Evolutionary conservation across 2,797 vertebrate genomes (phyloP), one percentile per base, ranked within the genome.

Genomic region (Acrossocheilus fasciatus): DNA sequence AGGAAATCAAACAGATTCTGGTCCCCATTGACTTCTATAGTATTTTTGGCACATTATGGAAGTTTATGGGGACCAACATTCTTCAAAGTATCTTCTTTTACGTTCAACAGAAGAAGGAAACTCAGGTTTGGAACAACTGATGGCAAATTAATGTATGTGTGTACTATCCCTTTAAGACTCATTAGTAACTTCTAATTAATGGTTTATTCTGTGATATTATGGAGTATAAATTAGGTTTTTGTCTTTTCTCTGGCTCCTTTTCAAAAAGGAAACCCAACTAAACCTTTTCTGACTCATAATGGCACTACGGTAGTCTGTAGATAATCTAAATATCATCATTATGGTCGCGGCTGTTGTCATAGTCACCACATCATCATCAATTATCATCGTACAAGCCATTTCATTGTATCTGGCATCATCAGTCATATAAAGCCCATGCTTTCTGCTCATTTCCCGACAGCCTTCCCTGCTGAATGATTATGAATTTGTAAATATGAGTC

Each of bases 401-500:
- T 47, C 7, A 64, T 83, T 62, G 18, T 47, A 36, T 75, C 57
- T 66, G 23, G 54, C 54, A 50, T 75, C 43, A 66, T 50, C 57
- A 74, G 36, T 57, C 36, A 30, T 8, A 59, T 57, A 82, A 47
- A 83, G 72, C 26, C 11, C 12, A 39, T 64, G 12, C 12, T 74
- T 81, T 41, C 75, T 50, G 6, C 7, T 54, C n/a, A 5, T 50
- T 82, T 39, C 79, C 30, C 0, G 9, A 86, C 52, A 47, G 54
- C 15, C 50, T 80, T 59, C 68, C 39, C 52, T 36, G 50, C 36
- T 62, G 47, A 81, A 81, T 43, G 50, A 54, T 80, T 82, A 80
- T 74, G 69, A 82, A 47, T 86, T n/a, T 59, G 34, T 47, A 30
- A 84, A 47, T 81, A 83, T 82, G 85, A 87, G 59, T 90, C 87